Evolutionary conservation across 2,113 vertebrate genomes (phyloP).

Genomic region (Perca schrenkii): DNA sequence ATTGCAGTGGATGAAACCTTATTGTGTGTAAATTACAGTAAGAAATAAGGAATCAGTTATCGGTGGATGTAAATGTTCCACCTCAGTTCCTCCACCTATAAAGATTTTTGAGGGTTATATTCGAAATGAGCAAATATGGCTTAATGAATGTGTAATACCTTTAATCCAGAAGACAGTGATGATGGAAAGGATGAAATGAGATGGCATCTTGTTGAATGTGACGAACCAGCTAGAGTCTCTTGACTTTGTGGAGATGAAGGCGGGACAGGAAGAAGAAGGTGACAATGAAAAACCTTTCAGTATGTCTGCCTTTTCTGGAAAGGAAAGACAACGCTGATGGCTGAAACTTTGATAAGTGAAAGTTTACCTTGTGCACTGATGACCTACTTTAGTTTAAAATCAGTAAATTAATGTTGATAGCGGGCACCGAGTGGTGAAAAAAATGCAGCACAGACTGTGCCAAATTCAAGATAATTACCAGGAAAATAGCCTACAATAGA

Average conservation of each 20-base stretch:
- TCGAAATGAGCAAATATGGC: background rate
- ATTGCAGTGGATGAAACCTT: background rate
- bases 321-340: background rate
- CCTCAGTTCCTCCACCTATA: background rate
- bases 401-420: background rate
- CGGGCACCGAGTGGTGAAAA: background rate
- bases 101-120: background rate
- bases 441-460: background rate
- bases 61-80: background rate
- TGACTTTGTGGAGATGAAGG: background rate
- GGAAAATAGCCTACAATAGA: background rate
- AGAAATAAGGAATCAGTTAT: background rate
- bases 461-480: background rate
- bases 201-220: conserved; percentile 52
- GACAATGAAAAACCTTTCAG: background rate
- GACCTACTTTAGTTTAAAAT: background rate
- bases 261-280: conserved; percentile 28
- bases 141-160: conserved; percentile 33
- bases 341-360: background rate
- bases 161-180: conserved; percentile 34
- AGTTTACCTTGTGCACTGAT: background rate
- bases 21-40: background rate
- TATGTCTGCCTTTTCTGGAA: background rate
- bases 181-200: conserved; percentile 5
- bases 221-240: conserved; percentile 7